These are phyloP conservation scores for Orius insidiosus DNA, from an alignment of 1,140 invertebrate genomes.

Conservation along the genomic window DNA sequence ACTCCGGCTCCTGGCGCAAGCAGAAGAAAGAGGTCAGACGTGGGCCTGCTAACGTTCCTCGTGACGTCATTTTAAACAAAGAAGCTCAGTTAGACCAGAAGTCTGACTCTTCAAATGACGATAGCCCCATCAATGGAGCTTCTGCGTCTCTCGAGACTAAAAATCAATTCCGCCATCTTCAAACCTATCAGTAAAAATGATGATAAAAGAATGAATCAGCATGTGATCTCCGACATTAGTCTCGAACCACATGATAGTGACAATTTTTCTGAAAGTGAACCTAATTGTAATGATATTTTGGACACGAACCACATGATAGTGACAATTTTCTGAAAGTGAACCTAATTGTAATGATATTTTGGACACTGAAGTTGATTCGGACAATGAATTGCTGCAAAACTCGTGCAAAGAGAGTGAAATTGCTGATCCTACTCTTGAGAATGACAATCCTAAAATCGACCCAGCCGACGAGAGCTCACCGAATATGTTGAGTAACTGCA, in stretches of 20 bases:
- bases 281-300: no score
- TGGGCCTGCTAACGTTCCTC: background rate
- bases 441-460: no score
- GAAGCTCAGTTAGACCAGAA: background rate
- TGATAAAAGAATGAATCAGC: background rate
- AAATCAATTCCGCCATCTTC: background rate
- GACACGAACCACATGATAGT: background rate
- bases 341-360: no score
- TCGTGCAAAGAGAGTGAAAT: no score
- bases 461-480: no score
- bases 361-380: background rate
- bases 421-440: no score
- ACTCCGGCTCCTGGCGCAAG: constrained; percentile 9
- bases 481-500: no score
- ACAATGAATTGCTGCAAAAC: background rate
- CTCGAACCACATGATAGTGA: background rate
- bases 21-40: constrained; percentile 3
- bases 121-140: background rate
- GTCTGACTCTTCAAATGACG: background rate
- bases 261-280: background rate
- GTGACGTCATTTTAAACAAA: constrained; percentile 3
- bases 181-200: background rate
- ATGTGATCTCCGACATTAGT: background rate
- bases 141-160: background rate
- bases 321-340: background rate